Evolutionary conservation across 2,113 vertebrate species (phyloP).

Genomic region (Neoarius graeffei): DNA sequence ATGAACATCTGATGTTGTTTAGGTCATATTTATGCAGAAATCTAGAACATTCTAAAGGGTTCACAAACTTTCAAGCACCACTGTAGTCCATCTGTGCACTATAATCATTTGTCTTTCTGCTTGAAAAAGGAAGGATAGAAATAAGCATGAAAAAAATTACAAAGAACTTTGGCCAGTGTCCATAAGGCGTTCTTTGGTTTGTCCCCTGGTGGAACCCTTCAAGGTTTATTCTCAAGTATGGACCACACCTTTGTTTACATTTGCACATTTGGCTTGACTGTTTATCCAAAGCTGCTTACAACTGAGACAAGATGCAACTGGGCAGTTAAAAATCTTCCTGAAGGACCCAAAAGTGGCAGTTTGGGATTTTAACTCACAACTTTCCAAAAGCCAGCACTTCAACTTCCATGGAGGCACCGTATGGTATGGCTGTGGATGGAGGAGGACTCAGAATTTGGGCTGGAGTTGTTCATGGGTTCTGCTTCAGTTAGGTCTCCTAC

Average conservation of each 20-base stretch:
- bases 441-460: neutral
- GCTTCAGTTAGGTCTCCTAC: neutral
- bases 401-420: neutral
- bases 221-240: neutral
- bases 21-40: too few relatives aligned
- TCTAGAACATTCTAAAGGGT: too few relatives aligned
- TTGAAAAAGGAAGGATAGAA: neutral
- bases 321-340: neutral
- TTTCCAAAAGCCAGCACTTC: neutral
- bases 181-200: neutral
- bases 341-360: neutral
- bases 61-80: too few relatives aligned
- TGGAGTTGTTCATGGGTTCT: neutral
- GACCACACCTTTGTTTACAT: neutral
- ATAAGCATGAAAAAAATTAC: neutral
- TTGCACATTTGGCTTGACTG: neutral
- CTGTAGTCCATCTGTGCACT: neutral
- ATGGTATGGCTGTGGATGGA: neutral
- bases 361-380: neutral
- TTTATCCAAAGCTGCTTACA: neutral
- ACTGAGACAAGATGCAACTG: neutral
- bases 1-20: too few relatives aligned
- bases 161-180: neutral
- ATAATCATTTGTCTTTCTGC: neutral
- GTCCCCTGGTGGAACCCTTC: neutral